Conservation (phyloP, 2,113 vertebrate genomes). For the Macroglossus sobrinus region DNA sequence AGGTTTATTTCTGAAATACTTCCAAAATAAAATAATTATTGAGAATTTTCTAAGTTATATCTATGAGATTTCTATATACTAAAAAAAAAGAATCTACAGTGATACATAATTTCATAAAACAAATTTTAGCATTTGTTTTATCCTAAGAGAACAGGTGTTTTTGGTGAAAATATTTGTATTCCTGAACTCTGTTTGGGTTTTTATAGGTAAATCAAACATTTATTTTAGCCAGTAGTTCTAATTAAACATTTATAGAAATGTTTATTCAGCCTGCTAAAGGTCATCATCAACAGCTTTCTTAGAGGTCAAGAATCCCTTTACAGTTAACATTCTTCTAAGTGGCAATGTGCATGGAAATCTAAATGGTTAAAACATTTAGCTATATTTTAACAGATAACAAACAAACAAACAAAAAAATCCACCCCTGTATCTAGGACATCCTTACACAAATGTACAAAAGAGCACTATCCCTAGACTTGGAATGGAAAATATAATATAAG, state of each 20-base stretch:
- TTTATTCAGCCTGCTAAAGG: background rate
- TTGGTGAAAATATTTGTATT: background rate
- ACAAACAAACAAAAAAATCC: background rate
- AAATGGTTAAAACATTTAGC: constrained; percentile 45
- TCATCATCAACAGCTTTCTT: background rate
- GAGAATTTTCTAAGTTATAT: background rate
- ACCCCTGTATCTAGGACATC: background rate
- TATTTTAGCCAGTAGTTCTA: background rate
- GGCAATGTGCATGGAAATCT: background rate
- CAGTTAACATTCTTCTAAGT: background rate
- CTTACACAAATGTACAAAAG: background rate
- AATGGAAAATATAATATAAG: background rate
- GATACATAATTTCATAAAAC: background rate
- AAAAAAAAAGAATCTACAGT: background rate
- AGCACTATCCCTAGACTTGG: background rate
- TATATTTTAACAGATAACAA: background rate
- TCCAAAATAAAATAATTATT: background rate
- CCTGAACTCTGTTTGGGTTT: background rate
- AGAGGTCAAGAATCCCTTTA: background rate
- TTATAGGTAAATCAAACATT: background rate
- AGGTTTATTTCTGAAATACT: background rate
- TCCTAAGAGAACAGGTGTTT: background rate
- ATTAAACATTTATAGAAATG: constrained; percentile 38
- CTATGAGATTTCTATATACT: background rate
- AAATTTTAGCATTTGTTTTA: background rate